phyloP scores from a whole-genome alignment of 2,113 vertebrate genomes.

The Chaenogobius annularis region DNA sequence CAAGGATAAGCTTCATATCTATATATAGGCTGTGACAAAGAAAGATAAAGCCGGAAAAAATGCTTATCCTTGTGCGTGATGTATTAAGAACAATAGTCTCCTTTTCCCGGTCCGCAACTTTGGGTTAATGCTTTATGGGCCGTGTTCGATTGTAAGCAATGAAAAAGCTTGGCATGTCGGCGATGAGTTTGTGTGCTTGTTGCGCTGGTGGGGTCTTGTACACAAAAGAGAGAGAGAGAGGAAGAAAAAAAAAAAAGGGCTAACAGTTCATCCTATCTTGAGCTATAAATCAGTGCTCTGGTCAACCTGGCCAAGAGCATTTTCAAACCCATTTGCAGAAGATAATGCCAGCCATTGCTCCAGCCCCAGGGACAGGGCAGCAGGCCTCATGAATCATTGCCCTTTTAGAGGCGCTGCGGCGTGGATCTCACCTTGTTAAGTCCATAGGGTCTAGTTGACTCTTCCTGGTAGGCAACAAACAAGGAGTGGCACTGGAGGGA shows the following conservation, averaged over 20 bases:
- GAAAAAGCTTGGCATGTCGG: conserved; percentile 12
- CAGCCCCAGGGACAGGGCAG: conserved; percentile 60
- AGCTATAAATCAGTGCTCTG: conserved; percentile 75
- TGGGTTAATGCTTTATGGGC: conserved; percentile 39
- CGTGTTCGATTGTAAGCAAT: conserved; percentile 14
- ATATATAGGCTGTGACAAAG: conserved; percentile 60
- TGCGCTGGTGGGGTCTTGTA: conserved; percentile 24
- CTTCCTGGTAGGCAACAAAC: conserved; percentile 47
- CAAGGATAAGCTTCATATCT: conserved; percentile 67
- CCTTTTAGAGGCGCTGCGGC: conserved; percentile 66
- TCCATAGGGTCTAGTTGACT: conserved; percentile 54
- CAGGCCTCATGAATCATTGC: conserved; percentile 74
- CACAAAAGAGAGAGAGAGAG: conserved; percentile 25
- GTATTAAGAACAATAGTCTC: conserved; percentile 50
- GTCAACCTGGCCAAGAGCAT: conserved; percentile 75
- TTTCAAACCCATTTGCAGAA: conserved; percentile 78
- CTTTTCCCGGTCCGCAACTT: conserved; percentile 43
- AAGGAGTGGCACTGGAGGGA: conserved; percentile 23
- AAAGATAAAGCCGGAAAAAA: conserved; percentile 62
- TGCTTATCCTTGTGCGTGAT: conserved; percentile 54
- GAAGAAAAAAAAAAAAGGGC: conserved; percentile 23
- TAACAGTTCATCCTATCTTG: conserved; percentile 57
- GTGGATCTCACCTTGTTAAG: conserved; percentile 63
- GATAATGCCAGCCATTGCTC: conserved; percentile 77
- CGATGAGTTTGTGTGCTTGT: conserved; percentile 17